These are phyloP conservation scores for Muscina levida DNA, from an alignment of 2,888 invertebrate genomes.

Conservation along the genomic window DNA sequence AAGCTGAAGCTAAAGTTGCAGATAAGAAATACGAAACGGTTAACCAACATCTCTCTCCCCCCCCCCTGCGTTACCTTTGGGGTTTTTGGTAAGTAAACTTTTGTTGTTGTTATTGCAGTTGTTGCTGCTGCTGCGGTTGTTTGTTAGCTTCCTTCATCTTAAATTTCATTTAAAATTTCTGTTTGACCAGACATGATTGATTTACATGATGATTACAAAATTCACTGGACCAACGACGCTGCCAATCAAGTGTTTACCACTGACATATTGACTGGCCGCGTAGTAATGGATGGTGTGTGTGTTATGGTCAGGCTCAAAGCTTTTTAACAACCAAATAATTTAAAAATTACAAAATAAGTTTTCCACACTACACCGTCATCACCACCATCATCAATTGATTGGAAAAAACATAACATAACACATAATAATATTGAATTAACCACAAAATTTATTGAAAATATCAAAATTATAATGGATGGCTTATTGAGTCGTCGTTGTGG, in stretches of 20 bases:
- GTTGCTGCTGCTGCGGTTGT: too few relatives aligned
- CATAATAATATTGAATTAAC: conserved; percentile 12
- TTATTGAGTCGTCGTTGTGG: neutral
- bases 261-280: conserved; percentile 33
- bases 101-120: neutral
- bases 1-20: neutral
- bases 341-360: conserved; percentile 36
- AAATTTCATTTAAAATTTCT: neutral
- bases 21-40: conserved; percentile 14
- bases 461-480: conserved; percentile 32
- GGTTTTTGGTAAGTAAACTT: neutral
- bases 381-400: too few relatives aligned
- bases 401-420: neutral
- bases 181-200: conserved; percentile 34
- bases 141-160: too few relatives aligned
- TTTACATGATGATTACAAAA: conserved; percentile 39
- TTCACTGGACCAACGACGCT: conserved; percentile 7
- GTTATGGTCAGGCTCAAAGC: neutral
- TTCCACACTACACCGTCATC: conserved; percentile 6
- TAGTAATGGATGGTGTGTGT: neutral
- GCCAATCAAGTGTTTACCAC: conserved; percentile 36
- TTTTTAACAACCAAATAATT: conserved; percentile 33
- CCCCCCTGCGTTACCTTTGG: neutral
- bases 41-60: too few relatives aligned
- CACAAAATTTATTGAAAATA: conserved; percentile 36